Conservation (phyloP, 2,797 vertebrate species). For the Ataeniobius toweri region DNA sequence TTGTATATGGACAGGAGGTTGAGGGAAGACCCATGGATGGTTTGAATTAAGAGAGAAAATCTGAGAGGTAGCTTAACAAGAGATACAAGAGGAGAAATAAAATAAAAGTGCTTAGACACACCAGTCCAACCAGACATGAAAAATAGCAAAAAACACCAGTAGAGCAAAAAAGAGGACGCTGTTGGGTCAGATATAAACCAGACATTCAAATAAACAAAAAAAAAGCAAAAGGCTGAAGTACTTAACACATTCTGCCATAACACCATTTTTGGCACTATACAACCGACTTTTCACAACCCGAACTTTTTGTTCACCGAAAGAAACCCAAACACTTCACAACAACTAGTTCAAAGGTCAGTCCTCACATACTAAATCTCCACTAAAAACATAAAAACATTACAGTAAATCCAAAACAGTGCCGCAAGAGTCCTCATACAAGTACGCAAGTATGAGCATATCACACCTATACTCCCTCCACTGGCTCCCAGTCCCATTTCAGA, state of each 20-base stretch:
- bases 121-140: constrained; percentile 1
- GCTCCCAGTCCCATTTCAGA: too few species aligned
- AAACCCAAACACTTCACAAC: background rate
- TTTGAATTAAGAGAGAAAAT: constrained; percentile 24
- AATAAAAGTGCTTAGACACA: background rate
- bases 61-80: constrained; percentile 10
- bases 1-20: constrained; percentile 4
- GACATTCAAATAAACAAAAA: constrained; percentile 12
- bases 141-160: background rate
- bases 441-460: too few species aligned
- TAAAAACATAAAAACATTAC: too few species aligned
- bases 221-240: background rate
- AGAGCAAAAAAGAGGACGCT: background rate
- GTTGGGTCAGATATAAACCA: constrained; percentile 13
- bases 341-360: background rate
- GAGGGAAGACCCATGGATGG: constrained; percentile 9
- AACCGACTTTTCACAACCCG: background rate
- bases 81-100: constrained; percentile 29
- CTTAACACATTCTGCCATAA: constrained; percentile 1
- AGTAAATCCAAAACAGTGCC: too few species aligned
- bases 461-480: too few species aligned
- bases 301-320: constrained; percentile 4
- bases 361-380: too few species aligned
- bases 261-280: background rate
- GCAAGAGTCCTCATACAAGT: too few species aligned